Conservation (phyloP, 2,113 vertebrate species). For the Pachycephala philippinensis region DNA sequence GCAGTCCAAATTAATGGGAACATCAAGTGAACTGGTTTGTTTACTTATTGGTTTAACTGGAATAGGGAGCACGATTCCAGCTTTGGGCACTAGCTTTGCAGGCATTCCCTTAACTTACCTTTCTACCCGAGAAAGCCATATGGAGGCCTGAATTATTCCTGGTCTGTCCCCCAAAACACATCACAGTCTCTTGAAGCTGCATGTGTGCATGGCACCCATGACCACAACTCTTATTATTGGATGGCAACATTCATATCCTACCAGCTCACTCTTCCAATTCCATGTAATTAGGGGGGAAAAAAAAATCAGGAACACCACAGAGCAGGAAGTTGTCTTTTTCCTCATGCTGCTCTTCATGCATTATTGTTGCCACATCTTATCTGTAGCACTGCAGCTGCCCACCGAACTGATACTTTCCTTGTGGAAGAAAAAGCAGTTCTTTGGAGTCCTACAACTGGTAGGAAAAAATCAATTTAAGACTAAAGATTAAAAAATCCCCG, state of each 20-base stretch:
- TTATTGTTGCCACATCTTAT: not conserved
- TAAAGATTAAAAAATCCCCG: conserved; percentile 8
- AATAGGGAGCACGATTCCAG: not conserved
- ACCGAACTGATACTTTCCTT: not conserved
- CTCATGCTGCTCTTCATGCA: not conserved
- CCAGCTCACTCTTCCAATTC: not conserved
- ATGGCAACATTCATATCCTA: not conserved
- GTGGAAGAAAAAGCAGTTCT: not conserved
- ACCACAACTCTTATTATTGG: not conserved
- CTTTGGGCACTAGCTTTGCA: not conserved
- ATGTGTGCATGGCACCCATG: not conserved
- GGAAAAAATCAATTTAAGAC: not conserved
- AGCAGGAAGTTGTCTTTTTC: not conserved
- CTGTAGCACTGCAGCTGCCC: not conserved
- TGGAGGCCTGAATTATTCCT: not conserved
- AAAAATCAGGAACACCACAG: not conserved
- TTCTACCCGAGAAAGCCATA: not conserved
- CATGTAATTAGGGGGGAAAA: not conserved
- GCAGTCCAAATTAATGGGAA: conserved; percentile 56
- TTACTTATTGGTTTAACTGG: conserved; percentile 31
- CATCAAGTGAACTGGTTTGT: conserved; percentile 37
- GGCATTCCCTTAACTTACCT: not conserved
- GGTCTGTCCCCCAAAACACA: not conserved
- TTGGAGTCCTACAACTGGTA: not conserved
- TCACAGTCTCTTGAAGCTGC: not conserved